Percentiles rank a stretch among this genome's conserved stretches.
phyloP scores from a whole-genome alignment of 1,140 invertebrate species.

The Drosophila suzukii region DNA sequence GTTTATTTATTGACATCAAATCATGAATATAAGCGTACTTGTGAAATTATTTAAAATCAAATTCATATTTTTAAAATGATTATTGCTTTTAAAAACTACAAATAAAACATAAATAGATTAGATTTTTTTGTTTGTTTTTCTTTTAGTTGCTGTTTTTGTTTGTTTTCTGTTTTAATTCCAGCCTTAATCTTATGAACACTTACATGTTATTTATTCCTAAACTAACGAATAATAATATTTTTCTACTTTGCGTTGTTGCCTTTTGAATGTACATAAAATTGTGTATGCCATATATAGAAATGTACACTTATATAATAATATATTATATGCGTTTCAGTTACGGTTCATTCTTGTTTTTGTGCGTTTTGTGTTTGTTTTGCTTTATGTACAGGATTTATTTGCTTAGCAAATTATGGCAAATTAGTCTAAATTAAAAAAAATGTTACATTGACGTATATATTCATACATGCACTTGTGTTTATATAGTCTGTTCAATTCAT shows the following conservation, averaged over 20 bases:
- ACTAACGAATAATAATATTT: slow-evolving; percentile 40
- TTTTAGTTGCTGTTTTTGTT: slow-evolving; percentile 47
- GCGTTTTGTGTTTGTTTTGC: slow-evolving; percentile 23
- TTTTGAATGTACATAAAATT: slow-evolving; percentile 52
- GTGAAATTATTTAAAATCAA: slow-evolving; percentile 71
- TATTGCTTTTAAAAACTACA: slow-evolving; percentile 74
- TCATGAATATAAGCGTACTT: slow-evolving; percentile 71
- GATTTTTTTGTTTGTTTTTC: slow-evolving; percentile 43
- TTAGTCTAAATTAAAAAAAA: slow-evolving; percentile 68
- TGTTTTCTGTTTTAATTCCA: slow-evolving; percentile 58
- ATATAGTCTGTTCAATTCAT: slow-evolving; percentile 34
- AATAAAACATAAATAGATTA: slow-evolving; percentile 67
- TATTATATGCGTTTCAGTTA: slow-evolving; percentile 66
- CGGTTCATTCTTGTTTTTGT: slow-evolving; percentile 20
- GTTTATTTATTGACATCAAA: slow-evolving; percentile 58
- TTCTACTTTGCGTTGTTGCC: slow-evolving; percentile 50
- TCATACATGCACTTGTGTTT: slow-evolving; percentile 11
- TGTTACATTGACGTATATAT: slow-evolving; percentile 35
- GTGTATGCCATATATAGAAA: slow-evolving; percentile 39
- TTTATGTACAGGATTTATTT: slow-evolving; percentile 63
- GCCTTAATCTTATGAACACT: slow-evolving; percentile 70
- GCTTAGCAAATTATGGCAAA: slow-evolving; percentile 83
- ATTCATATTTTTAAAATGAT: slow-evolving; percentile 65
- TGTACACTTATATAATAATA: slow-evolving; percentile 73
- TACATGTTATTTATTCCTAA: slow-evolving; percentile 47